These are phyloP conservation scores for Ligdia adustata DNA, from an alignment of 2,888 invertebrate genomes.

Conservation along the genomic window DNA sequence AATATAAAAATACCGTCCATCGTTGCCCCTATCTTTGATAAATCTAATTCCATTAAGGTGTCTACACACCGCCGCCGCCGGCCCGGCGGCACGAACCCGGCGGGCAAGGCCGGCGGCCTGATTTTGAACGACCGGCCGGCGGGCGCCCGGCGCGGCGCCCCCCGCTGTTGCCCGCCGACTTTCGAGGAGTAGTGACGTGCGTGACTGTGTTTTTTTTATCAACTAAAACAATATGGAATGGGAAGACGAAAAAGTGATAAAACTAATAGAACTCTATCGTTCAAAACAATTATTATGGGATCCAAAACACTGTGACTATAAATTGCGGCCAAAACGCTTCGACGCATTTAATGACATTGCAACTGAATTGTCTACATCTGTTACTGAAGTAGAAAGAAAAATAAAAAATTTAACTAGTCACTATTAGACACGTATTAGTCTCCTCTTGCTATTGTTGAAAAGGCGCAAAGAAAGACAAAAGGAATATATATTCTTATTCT, in stretches of 20 bases:
- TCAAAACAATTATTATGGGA: conserved; percentile 25
- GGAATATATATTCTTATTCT: background rate
- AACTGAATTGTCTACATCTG: conserved; percentile 17
- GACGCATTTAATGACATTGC: conserved; percentile 26
- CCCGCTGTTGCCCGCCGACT: background rate
- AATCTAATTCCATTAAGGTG: too few relatives aligned
- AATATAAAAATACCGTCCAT: too few relatives aligned
- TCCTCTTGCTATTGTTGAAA: too few relatives aligned
- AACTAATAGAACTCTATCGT: conserved; percentile 15
- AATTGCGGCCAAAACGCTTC: conserved; percentile 21
- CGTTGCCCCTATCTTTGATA: too few relatives aligned
- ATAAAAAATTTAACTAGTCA: conserved; percentile 25
- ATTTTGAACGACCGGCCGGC: too few relatives aligned
- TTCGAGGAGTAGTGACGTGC: background rate
- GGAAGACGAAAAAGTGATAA: conserved; percentile 20
- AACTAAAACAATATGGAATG: conserved; percentile 18
- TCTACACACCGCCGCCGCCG: too few relatives aligned
- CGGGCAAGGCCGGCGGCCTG: conserved; percentile 19
- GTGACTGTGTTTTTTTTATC: background rate
- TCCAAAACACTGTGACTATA: conserved; percentile 24
- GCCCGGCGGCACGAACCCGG: too few relatives aligned
- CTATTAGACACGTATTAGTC: too few relatives aligned
- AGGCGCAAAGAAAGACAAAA: background rate
- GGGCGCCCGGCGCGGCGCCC: too few relatives aligned
- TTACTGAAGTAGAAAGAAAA: conserved; percentile 20